Percentiles rank a stretch among this genome's conserved stretches.
phyloP scores from a whole-genome alignment of 2,888 invertebrate genomes.

The Dolomedes plantarius region DNA sequence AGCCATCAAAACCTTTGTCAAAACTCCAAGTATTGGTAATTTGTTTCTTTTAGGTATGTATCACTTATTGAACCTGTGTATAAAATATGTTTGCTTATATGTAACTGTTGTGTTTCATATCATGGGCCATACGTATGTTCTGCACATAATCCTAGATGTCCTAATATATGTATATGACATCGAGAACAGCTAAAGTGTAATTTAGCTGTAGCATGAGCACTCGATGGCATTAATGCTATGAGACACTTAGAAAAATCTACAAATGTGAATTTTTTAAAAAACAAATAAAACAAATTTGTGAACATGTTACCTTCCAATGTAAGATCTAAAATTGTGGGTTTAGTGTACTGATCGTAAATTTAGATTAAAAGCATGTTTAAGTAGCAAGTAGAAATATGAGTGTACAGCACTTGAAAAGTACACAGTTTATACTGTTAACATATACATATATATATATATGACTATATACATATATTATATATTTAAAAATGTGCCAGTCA shows the following conservation, averaged over 20 bases:
- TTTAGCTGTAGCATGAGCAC: conserved; percentile 42
- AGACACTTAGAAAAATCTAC: conserved; percentile 52
- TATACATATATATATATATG: conserved; percentile 54
- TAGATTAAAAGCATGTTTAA: conserved; percentile 62
- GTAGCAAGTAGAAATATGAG: conserved; percentile 54
- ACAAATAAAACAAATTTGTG: conserved; percentile 47
- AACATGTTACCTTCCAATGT: conserved; percentile 56
- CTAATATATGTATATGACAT: conserved; percentile 28
- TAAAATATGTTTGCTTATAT: conserved; percentile 49
- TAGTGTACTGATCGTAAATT: conserved; percentile 63
- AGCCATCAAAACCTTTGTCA: neutral
- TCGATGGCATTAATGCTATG: conserved; percentile 42
- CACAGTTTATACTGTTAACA: conserved; percentile 65
- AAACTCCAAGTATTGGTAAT: neutral
- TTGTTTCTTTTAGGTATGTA: neutral
- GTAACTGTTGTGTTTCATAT: conserved; percentile 62
- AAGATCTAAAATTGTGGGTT: conserved; percentile 64
- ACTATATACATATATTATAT: conserved; percentile 63
- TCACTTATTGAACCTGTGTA: conserved; percentile 38
- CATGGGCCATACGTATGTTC: conserved; percentile 52
- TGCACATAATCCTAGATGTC: conserved; percentile 48
- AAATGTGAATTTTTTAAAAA: conserved; percentile 22
- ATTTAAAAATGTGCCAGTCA: conserved; percentile 69
- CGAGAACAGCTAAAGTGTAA: conserved; percentile 25
- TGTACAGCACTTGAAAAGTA: conserved; percentile 64